Percentiles rank a stretch among this genome's conserved stretches.
Evolutionary conservation across 1,140 invertebrate species (phyloP).

Genomic region (Drosophila aff.): DNA sequence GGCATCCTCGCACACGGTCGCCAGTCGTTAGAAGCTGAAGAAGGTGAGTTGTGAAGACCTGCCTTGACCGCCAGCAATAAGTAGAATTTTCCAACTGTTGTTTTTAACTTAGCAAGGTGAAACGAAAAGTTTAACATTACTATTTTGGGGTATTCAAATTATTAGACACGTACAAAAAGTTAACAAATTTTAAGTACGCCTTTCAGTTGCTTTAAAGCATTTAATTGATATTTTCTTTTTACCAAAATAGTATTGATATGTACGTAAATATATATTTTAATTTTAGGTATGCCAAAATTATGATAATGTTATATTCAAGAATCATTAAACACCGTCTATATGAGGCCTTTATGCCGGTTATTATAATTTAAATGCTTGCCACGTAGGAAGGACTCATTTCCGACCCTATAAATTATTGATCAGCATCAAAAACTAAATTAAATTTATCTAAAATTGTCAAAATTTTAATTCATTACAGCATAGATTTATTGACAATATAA

Average conservation of each 20-base stretch:
- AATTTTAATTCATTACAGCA: too few species aligned
- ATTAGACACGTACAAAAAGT: slow-evolving; percentile 1
- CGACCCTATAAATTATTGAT: background rate
- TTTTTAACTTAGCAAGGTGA: background rate
- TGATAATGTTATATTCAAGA: too few species aligned
- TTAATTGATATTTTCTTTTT: background rate
- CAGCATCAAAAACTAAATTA: too few species aligned
- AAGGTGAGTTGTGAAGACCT: background rate
- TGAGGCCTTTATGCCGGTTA: too few species aligned
- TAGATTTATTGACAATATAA: too few species aligned
- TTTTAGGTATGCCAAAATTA: too few species aligned
- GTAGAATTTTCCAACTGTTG: background rate
- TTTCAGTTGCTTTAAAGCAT: background rate
- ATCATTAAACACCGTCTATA: too few species aligned
- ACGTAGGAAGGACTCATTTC: too few species aligned
- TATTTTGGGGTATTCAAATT: background rate
- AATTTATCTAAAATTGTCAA: too few species aligned
- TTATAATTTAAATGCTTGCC: too few species aligned
- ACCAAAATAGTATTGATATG: background rate
- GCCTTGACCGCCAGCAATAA: slow-evolving; percentile 1
- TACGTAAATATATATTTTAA: background rate
- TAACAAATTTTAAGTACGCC: background rate
- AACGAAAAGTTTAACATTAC: background rate
- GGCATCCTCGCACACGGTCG: slow-evolving; percentile 29
- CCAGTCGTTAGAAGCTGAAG: slow-evolving; percentile 9